Conservation (phyloP, 2,888 invertebrate species). For the Stenurella melanura region DNA sequence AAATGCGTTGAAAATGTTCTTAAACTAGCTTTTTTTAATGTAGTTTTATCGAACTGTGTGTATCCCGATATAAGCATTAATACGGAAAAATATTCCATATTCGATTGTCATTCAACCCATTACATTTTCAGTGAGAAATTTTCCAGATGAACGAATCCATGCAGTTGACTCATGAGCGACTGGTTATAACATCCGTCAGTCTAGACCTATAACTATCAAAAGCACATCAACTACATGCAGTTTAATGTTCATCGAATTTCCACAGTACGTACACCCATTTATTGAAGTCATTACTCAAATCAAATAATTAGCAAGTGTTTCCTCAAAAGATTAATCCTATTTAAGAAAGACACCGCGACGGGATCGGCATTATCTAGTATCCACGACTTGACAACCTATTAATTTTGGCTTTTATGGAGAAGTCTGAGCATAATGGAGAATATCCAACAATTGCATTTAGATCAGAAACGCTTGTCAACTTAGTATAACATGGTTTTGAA, state of each 20-base stretch:
- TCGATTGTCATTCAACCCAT: slow-evolving; percentile 5
- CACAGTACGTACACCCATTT: neutral
- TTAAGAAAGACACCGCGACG: neutral
- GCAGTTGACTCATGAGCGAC: slow-evolving; percentile 7
- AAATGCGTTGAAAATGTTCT: no score
- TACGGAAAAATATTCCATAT: neutral
- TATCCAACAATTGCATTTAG: slow-evolving; percentile 21
- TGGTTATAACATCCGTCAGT: slow-evolving; percentile 6
- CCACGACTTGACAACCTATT: slow-evolving; percentile 18
- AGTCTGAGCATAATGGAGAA: slow-evolving; percentile 6
- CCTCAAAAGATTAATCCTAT: neutral
- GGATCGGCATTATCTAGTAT: neutral
- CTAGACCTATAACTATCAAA: slow-evolving; percentile 8
- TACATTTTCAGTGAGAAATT: slow-evolving; percentile 1
- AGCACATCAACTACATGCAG: neutral
- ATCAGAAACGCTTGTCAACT: neutral
- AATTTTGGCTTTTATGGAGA: slow-evolving; percentile 21
- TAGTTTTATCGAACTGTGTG: neutral
- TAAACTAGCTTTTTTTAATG: no score
- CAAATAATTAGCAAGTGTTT: neutral
- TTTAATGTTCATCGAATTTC: neutral
- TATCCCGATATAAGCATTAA: neutral
- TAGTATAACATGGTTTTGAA: neutral
- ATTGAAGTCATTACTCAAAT: neutral
- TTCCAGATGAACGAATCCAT: slow-evolving; percentile 1